Conservation (phyloP, 2,888 invertebrate genomes). For the Clusia tigrina region DNA sequence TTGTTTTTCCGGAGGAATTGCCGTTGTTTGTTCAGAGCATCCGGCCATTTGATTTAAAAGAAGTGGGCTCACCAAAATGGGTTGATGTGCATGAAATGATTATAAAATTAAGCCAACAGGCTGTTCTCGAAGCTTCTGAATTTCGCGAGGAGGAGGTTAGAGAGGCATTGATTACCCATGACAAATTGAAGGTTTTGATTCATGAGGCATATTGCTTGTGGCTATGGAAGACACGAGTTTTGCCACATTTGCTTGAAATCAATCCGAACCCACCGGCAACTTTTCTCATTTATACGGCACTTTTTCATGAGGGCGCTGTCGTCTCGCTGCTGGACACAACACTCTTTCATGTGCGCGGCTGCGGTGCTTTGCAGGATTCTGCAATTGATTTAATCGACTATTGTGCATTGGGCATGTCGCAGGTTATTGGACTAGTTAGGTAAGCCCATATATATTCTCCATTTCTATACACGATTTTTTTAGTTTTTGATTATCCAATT, state of each 20-base stretch:
- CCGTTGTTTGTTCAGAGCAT: conserved; percentile 79
- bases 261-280: conserved; percentile 74
- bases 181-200: conserved; percentile 71
- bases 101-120: conserved; percentile 88
- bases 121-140: conserved; percentile 79
- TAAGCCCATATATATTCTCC: conserved; percentile 27
- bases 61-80: conserved; percentile 80
- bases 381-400: conserved; percentile 86
- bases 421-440: conserved; percentile 68
- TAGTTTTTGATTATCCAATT: conserved; percentile 38
- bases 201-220: conserved; percentile 84
- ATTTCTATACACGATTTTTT: neutral
- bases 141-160: conserved; percentile 85
- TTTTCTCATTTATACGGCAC: conserved; percentile 80
- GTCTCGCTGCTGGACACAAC: conserved; percentile 84
- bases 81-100: conserved; percentile 82
- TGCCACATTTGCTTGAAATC: conserved; percentile 77
- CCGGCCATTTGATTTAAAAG: conserved; percentile 71
- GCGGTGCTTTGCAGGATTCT: conserved; percentile 78
- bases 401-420: conserved; percentile 73
- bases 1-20: conserved; percentile 74
- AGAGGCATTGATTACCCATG: conserved; percentile 73
- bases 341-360: conserved; percentile 81
- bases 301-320: conserved; percentile 81
- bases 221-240: conserved; percentile 85